phyloP scores from a whole-genome alignment of 2,888 invertebrate genomes.

The Agonopterix alstromeriana region DNA sequence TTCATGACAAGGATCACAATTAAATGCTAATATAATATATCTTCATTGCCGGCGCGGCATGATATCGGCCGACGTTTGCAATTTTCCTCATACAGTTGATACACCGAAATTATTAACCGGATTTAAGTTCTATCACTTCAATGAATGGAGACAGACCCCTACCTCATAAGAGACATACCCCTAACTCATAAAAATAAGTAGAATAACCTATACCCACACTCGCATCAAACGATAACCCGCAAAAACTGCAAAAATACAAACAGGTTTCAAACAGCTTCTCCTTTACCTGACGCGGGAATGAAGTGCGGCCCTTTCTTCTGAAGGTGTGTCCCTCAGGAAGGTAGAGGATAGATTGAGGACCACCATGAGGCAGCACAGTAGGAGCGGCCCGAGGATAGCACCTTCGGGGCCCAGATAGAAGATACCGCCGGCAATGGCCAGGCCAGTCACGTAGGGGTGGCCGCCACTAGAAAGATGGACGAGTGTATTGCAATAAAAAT shows the following conservation, averaged over 20 bases:
- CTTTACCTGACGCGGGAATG: slow-evolving; percentile 71
- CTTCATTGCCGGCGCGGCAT: too few species aligned
- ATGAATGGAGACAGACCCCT: not conserved
- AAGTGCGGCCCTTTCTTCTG: slow-evolving; percentile 74
- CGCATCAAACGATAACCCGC: not conserved
- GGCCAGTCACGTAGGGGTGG: slow-evolving; percentile 97
- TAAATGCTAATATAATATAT: too few species aligned
- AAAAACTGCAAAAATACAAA: not conserved
- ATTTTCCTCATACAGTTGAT: too few species aligned
- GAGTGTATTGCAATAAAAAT: too few species aligned
- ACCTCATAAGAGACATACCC: too few species aligned
- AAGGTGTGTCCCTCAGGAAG: slow-evolving; percentile 81
- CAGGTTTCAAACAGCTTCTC: not conserved
- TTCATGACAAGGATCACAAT: too few species aligned
- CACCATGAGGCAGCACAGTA: slow-evolving; percentile 96
- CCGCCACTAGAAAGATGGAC: slow-evolving; percentile 80
- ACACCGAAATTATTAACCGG: too few species aligned
- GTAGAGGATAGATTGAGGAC: slow-evolving; percentile 89
- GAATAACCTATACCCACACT: too few species aligned
- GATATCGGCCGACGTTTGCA: too few species aligned
- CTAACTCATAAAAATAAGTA: too few species aligned
- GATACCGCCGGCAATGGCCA: slow-evolving; percentile 98
- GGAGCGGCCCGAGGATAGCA: slow-evolving; percentile 96
- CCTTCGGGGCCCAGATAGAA: slow-evolving; percentile 98
- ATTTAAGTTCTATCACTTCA: too few species aligned